Base-by-base conservation (phyloP, 2,113 vertebrate genomes). In the Calyptomena viridis region DNA sequence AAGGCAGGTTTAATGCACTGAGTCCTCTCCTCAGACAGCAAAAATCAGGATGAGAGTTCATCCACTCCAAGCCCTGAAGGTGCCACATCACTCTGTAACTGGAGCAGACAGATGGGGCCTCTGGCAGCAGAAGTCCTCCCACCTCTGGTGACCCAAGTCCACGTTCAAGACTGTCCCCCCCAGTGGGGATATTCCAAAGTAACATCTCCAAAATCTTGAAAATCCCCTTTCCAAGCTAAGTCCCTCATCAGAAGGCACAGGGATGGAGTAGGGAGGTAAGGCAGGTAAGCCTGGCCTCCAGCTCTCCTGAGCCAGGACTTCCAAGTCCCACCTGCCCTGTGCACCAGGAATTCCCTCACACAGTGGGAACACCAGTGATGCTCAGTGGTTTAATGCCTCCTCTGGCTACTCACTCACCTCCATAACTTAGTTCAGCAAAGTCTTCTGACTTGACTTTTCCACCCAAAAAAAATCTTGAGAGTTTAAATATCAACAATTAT, bases 1-100 rank as follows among this genome's bases (percentile, higher is more conserved):
- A 39, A 47, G 30, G 14, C 1, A n/a, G 5, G 8, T 46, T 2
- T 1, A 42, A 16, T 4, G 5, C n/a, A 18, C 3, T 8, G 28
- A 67, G 10, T 10, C 14, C 11, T 11, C 24, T 59, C 33, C 46
- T 40, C 35, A 39, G 13, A 3, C 11, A 47, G 24, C 13, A 39
- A 75, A 25, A 16, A 22, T 5, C 12, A 33, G 17, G 21, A 11
- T 7, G 40, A 55, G 22, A 47, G 7, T 1, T 23, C 27, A 25
- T 8, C 33, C 24, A 12, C 35, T 30, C 11, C 58, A 50, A 55
- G 49, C 18, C 62, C n/a, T 58, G 18, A 52, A 64, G 16, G 11
- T 40, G 7, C 27, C 42, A 39, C 33, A 1, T 12, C 4, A 2
- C 33, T 15, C 72, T 39, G 16, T 2, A 30, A 24, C 21, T 53